phyloP scores from a whole-genome alignment of 2,113 vertebrate genomes.

The Megalops atlanticus region DNA sequence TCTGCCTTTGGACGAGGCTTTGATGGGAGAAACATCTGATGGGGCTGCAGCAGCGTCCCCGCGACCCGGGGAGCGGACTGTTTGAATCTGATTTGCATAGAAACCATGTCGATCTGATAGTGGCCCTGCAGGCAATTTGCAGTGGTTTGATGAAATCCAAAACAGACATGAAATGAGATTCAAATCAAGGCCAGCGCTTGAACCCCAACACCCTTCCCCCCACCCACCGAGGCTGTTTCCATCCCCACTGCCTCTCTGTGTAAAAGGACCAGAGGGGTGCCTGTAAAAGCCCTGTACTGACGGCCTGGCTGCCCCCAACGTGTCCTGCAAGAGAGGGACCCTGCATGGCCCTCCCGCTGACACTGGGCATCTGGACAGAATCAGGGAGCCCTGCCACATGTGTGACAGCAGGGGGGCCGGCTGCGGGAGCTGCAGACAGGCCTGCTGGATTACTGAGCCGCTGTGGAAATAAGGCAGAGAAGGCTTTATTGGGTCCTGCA shows the following conservation, averaged over 20 bases:
- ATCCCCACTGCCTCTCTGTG: neutral
- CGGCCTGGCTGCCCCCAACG: neutral
- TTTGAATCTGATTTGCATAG: conserved; percentile 45
- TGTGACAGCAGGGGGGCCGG: conserved; percentile 41
- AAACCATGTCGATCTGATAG: neutral
- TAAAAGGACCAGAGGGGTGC: neutral
- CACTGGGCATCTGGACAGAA: conserved; percentile 60
- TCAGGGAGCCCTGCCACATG: conserved; percentile 59
- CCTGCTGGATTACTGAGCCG: conserved; percentile 43
- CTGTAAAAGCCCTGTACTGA: neutral
- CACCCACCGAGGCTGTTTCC: neutral
- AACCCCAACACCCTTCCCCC: neutral
- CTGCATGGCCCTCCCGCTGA: neutral
- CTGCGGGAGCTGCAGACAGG: conserved; percentile 15
- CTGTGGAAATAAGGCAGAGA: conserved; percentile 57
- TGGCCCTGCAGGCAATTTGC: neutral
- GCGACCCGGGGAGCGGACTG: neutral
- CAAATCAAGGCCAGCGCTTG: neutral
- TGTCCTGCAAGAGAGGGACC: too few species aligned
- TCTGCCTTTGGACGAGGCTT: neutral
- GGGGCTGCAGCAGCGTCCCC: neutral
- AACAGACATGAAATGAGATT: neutral
- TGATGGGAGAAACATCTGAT: conserved; percentile 2
- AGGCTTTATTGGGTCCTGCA: conserved; percentile 60
- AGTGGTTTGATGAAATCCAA: conserved; percentile 30